Evolutionary conservation across 1,140 invertebrate species (phyloP).

Genomic region (roundworm (Caenorhabditis elegans)): DNA sequence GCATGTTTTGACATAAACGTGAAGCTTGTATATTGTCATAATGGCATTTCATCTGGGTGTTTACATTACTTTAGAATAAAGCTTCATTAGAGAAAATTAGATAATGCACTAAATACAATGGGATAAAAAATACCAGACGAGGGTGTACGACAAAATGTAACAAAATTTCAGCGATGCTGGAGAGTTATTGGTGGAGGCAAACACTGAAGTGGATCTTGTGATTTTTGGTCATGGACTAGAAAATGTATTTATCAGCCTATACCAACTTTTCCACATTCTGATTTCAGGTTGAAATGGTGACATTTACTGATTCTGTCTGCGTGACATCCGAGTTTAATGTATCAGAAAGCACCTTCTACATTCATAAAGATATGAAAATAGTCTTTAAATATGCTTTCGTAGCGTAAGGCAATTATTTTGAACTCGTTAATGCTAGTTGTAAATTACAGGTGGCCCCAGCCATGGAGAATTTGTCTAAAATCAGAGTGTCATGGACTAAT

Average conservation of each 20-base stretch:
- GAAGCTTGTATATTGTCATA: too few species aligned
- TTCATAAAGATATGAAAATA: conserved; percentile 18
- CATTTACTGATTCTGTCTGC: not conserved
- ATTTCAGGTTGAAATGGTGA: conserved; percentile 8
- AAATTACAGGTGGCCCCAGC: not conserved
- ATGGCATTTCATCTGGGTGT: too few species aligned
- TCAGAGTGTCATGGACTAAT: not conserved
- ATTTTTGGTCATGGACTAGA: conserved; percentile 12
- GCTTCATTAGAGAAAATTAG: too few species aligned
- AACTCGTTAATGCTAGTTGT: too few species aligned
- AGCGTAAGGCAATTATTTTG: not conserved
- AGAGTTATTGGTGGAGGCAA: not conserved
- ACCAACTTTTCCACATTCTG: not conserved
- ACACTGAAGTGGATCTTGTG: not conserved
- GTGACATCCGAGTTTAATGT: not conserved
- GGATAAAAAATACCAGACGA: too few species aligned
- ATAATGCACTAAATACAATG: too few species aligned
- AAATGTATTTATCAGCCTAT: not conserved
- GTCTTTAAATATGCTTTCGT: not conserved
- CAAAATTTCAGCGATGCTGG: not conserved
- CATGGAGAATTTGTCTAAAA: conserved; percentile 9
- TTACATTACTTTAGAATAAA: too few species aligned
- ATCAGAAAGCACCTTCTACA: not conserved
- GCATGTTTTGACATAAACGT: too few species aligned
- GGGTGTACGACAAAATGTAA: too few species aligned